Conservation (phyloP, 1,140 invertebrate genomes). For the Pteromalus puparum region DNA sequence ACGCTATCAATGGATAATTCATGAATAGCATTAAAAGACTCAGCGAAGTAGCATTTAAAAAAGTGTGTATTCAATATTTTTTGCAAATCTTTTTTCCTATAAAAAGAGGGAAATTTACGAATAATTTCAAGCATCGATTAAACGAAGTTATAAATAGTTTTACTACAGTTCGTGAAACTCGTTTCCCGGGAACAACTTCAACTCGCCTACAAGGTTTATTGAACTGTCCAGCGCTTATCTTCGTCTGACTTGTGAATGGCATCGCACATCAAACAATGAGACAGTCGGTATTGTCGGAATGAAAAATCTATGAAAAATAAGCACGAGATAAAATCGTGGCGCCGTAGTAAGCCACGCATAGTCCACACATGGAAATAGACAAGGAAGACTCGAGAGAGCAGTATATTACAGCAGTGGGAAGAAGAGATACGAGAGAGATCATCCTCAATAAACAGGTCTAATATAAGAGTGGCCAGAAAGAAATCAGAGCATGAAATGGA, state of each 20-base stretch:
- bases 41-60: background rate
- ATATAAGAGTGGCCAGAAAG: conserved; percentile 2
- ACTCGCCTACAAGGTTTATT: background rate
- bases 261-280: background rate
- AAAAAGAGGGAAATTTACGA: background rate
- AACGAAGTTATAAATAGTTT: background rate
- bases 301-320: background rate
- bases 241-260: background rate
- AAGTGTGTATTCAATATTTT: background rate
- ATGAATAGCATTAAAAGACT: background rate
- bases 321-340: background rate
- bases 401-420: background rate
- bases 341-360: background rate
- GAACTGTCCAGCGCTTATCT: background rate
- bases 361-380: background rate
- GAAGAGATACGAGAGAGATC: background rate
- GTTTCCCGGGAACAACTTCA: background rate
- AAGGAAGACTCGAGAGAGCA: too few relatives aligned
- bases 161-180: background rate
- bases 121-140: background rate
- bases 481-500: conserved; percentile 45
- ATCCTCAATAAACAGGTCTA: conserved; percentile 12
- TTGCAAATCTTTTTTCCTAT: background rate
- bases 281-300: background rate
- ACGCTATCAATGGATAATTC: background rate